Evolutionary conservation across 2,797 vertebrate genomes (phyloP).

Genomic region (Acrossocheilus wenchowensis): DNA sequence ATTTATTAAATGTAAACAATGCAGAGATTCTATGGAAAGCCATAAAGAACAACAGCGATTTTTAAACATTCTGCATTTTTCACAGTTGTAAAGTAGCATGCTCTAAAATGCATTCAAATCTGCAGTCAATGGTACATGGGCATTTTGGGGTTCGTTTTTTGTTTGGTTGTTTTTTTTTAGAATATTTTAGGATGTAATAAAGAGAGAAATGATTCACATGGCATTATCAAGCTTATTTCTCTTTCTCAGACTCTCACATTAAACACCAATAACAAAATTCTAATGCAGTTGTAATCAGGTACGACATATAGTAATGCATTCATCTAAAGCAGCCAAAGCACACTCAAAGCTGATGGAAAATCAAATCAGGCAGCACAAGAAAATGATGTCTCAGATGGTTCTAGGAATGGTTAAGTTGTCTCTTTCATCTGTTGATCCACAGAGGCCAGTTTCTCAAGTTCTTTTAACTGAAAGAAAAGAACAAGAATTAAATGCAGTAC

Average conservation of each 20-base stretch:
- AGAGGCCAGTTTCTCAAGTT: conserved; percentile 87
- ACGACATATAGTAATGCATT: conserved; percentile 25
- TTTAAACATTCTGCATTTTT: not conserved
- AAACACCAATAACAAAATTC: conserved; percentile 16
- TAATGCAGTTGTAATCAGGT: not conserved
- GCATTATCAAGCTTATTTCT: conserved; percentile 10
- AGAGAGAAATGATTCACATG: conserved; percentile 68
- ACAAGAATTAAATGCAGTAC: not conserved
- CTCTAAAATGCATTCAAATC: conserved; percentile 70
- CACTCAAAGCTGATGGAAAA: conserved; percentile 16
- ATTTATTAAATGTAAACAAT: conserved; percentile 90
- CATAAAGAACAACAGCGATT: conserved; percentile 31
- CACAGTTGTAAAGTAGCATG: conserved; percentile 76
- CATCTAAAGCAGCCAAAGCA: conserved; percentile 39
- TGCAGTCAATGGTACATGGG: conserved; percentile 58
- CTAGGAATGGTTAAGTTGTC: conserved; percentile 85
- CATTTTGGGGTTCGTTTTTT: conserved; percentile 54
- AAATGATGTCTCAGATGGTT: conserved; percentile 62
- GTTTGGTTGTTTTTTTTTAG: conserved; percentile 33
- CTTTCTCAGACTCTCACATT: conserved; percentile 47
- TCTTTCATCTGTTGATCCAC: conserved; percentile 93
- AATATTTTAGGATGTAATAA: conserved; percentile 45
- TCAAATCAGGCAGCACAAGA: conserved; percentile 3
- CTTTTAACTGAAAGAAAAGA: conserved; percentile 80
- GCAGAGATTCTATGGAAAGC: conserved; percentile 54